Conservation (phyloP, 2,888 invertebrate genomes). For the Rhabditoides inermis region DNA sequence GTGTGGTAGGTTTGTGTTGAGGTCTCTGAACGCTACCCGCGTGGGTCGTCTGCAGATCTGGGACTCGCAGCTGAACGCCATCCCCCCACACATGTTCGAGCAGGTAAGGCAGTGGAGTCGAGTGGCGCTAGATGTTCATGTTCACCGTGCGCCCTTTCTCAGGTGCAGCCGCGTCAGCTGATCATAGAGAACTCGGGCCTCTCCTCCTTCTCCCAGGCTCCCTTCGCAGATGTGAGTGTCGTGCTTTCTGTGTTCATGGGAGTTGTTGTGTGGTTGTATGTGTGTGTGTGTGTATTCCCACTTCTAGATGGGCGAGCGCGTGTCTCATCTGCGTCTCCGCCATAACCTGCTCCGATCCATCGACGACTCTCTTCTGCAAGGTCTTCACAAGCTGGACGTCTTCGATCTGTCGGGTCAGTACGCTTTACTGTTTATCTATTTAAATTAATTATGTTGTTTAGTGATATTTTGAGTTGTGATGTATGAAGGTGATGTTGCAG, state of each 20-base stretch:
- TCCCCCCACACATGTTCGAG: slow-evolving; percentile 39
- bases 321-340: slow-evolving; percentile 2
- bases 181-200: background rate
- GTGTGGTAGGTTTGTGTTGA: too few relatives aligned
- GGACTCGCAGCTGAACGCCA: slow-evolving; percentile 30
- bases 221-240: too few relatives aligned
- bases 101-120: slow-evolving; percentile 16
- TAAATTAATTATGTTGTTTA: too few relatives aligned
- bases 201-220: too few relatives aligned
- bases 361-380: background rate
- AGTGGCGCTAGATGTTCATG: background rate
- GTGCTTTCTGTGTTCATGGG: too few relatives aligned
- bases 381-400: slow-evolving; percentile 2
- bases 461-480: slow-evolving; percentile 13
- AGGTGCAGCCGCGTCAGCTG: slow-evolving; percentile 3
- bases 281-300: background rate
- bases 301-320: background rate
- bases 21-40: slow-evolving; percentile 33
- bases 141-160: background rate
- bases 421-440: too few relatives aligned
- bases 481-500: slow-evolving; percentile 53
- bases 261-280: background rate
- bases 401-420: slow-evolving; percentile 7
- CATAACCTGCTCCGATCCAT: slow-evolving; percentile 4
- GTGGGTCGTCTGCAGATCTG: slow-evolving; percentile 35